Base-by-base conservation (phyloP, 2,797 vertebrate genomes). In the Rhincodon typus region DNA sequence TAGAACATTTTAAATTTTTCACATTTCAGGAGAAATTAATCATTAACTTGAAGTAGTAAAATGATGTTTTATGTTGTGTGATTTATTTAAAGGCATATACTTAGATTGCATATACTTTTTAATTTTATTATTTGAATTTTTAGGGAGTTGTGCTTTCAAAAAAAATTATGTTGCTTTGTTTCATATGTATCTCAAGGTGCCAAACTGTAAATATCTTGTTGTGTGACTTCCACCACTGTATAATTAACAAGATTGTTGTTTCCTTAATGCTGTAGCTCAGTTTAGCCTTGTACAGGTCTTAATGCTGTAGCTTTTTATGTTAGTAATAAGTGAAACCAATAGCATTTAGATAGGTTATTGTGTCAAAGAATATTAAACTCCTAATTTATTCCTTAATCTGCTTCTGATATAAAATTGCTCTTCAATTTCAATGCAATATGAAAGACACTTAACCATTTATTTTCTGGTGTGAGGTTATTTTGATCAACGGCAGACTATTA, bases 361-460 rank as follows among this genome's bases (percentile, higher is more conserved):
- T 96, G 95, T 97, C 97, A 96, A 96, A 97, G 96, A 97, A 96
- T 97, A 98, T 97, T 97, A 98, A 97, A 97, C 96, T 96, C 97
- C 97, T 97, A 94, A 97, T 98, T 98, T 98, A 96, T 98, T 98
- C 96, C 97, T 97, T 96, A 96, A 97, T 97, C 97, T 97, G 97
- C 97, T 96, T 97, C 97, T 97, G 96, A 96, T 98, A 98, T 98
- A 97, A 97, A 97, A 96, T 96, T 97, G 97, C 97, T 96, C 97
- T 97, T 97, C 96, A 97, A 97, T 97, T 98, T 98, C 97, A 97
- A 97, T 98, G 98, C 97, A 97, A 97, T 97, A 98, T 97, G 97
- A 98, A 97, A 97, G 97, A 96, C 97, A 96, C 97, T 97, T 98
- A 97, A 96, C 82, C 97, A 97, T 97, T 98, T 97, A 96, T 97